A percentile compares a stretch with the other conserved stretches of the same genome.
Evolutionary conservation across 2,888 invertebrate species (phyloP).

Genomic region (Leptarthrus brevirostris): DNA sequence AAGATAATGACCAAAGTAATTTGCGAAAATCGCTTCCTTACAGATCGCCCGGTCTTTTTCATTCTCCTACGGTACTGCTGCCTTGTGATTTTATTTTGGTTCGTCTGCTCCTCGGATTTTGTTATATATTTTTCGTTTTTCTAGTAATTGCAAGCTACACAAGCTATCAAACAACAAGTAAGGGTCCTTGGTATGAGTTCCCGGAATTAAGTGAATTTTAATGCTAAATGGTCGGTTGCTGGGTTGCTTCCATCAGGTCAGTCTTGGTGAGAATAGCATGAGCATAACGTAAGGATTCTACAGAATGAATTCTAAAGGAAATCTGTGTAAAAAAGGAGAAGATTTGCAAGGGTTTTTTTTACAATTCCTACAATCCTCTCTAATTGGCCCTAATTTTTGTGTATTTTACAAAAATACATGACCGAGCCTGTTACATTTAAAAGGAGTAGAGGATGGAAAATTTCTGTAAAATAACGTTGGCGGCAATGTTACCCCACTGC

Average conservation of each 20-base stretch:
- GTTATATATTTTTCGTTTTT: constrained; percentile 11
- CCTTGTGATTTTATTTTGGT: constrained; percentile 39
- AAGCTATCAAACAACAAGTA: constrained; percentile 1
- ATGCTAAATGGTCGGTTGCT: constrained; percentile 5
- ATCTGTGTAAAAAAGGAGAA: neutral
- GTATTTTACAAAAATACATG: neutral
- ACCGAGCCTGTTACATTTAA: neutral
- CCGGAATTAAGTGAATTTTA: constrained; percentile 34
- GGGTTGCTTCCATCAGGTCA: too few species aligned
- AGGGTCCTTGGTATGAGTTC: neutral
- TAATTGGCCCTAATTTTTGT: neutral
- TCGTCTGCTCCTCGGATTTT: constrained; percentile 25
- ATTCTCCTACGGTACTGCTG: neutral
- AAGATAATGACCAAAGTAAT: constrained; percentile 46
- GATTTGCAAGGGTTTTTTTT: neutral
- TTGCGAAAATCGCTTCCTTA: constrained; percentile 39
- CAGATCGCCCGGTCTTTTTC: neutral
- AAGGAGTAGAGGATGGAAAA: neutral
- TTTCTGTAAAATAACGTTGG: neutral
- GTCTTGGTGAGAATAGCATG: too few species aligned
- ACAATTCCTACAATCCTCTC: neutral
- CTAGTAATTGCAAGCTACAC: neutral
- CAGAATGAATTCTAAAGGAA: neutral
- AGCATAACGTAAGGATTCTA: too few species aligned
- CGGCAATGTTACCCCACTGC: neutral